These are phyloP conservation scores for Drosophila hydei DNA, from an alignment of 1,140 invertebrate species.

Conservation along the genomic window DNA sequence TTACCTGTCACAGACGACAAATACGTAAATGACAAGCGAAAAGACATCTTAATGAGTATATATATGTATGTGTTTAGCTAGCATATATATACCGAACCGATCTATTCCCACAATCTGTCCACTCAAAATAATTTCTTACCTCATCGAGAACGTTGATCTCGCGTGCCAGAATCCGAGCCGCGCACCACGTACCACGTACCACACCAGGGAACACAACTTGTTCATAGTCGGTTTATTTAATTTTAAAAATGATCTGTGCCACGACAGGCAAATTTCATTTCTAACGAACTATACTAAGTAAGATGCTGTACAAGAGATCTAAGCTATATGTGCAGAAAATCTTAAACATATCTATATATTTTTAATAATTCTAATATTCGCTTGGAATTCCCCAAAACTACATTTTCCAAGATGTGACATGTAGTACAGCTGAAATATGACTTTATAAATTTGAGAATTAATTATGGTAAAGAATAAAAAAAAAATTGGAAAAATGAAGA, in stretches of 20 bases:
- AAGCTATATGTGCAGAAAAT: background rate
- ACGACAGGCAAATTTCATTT: slow-evolving; percentile 13
- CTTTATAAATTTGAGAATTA: too few species aligned
- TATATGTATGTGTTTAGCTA: background rate
- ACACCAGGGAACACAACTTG: slow-evolving; percentile 33
- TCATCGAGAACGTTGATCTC: slow-evolving; percentile 45
- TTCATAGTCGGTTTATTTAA: slow-evolving; percentile 30
- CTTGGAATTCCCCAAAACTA: slow-evolving; percentile 24
- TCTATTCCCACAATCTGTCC: slow-evolving; percentile 9
- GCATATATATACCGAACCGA: background rate
- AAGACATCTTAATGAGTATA: slow-evolving; percentile 15
- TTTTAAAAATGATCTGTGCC: slow-evolving; percentile 39
- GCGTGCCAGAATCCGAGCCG: slow-evolving; percentile 39
- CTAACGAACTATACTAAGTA: slow-evolving; percentile 20
- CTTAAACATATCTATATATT: background rate
- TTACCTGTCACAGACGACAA: slow-evolving; percentile 26
- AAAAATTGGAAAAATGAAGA: too few species aligned
- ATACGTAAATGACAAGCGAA: slow-evolving; percentile 10
- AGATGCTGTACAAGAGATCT: slow-evolving; percentile 5
- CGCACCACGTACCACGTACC: slow-evolving; percentile 9
- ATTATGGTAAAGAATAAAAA: too few species aligned
- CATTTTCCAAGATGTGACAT: too few species aligned
- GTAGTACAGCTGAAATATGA: too few species aligned
- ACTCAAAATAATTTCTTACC: slow-evolving; percentile 49
- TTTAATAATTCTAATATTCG: slow-evolving; percentile 14